Conservation (phyloP, 64 coral and sea anemone genomes). For the Dendronephthya gigantea region DNA sequence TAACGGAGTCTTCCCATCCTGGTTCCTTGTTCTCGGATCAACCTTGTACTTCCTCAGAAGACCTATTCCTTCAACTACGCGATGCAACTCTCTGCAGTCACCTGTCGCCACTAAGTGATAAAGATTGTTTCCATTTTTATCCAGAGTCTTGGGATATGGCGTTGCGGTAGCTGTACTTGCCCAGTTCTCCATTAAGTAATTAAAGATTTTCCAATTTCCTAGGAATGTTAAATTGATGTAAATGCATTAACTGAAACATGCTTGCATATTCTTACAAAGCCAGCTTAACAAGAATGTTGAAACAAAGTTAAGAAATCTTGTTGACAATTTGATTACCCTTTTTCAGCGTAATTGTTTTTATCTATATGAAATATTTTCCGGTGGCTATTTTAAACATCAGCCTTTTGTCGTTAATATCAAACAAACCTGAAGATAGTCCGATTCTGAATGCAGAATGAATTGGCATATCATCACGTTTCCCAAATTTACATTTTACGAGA, state of each 20-base stretch:
- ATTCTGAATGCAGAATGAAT: not conserved
- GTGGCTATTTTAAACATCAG: too few relatives aligned
- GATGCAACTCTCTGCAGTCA: not conserved
- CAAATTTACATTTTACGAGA: not conserved
- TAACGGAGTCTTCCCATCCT: not conserved
- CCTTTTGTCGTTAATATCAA: not conserved
- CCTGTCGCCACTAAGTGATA: not conserved
- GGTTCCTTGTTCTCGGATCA: not conserved
- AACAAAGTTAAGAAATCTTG: too few relatives aligned
- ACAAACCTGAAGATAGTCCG: not conserved
- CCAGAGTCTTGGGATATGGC: not conserved
- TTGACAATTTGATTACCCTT: too few relatives aligned
- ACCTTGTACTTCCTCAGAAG: not conserved
- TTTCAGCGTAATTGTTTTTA: too few relatives aligned
- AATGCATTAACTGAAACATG: not conserved
- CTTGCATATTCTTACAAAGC: too few relatives aligned
- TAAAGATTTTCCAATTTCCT: not conserved
- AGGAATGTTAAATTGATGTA: not conserved
- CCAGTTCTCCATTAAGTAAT: not conserved
- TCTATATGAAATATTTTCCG: too few relatives aligned
- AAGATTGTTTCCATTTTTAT: not conserved
- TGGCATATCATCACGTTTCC: not conserved
- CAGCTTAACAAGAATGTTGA: too few relatives aligned
- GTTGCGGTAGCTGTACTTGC: not conserved
- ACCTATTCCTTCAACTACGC: not conserved